Base-by-base conservation (phyloP, 2,113 vertebrate genomes). In the Elephas maximus region DNA sequence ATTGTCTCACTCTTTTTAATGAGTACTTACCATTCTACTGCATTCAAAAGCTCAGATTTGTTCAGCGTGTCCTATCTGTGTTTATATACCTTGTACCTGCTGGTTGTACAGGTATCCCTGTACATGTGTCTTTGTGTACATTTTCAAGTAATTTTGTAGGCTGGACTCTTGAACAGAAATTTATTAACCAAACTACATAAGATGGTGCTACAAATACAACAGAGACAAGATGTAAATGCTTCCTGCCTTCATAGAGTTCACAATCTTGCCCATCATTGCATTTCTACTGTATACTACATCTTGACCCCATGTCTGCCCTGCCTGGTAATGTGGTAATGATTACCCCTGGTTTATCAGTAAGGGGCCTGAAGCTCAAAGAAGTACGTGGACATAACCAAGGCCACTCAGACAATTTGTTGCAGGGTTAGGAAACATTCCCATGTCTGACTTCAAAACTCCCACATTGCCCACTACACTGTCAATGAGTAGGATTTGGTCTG, bases 81-180 rank as follows among this genome's bases (percentile, higher is more conserved):
- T n/a, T 33, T 33, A 44, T 5, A 73, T 2, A 11, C 12, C 4
- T 24, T 78, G 6, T 15, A 80, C 33, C 62, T 82, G 8, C 8
- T 17, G 20, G 18, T 18, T 21, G 8, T n/a, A 6, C 17, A 4
- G 8, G 1, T 41, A 41, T 15, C 6, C 67, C 12, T 69, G 37
- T 1, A 20, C 0, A 0, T 33, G 24, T 8, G 21, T 48, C 57
- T 73, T 51, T 51, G 41, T 12, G 1, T 28, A 74, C 0, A 41
- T 10, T 83, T 67, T 8, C 2, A 74, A 82, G 23, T 79, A 8
- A 82, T 53, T 79, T 86, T 76, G 21, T 63, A 84, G 76, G 86
- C 10, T 86, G 5, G 18, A 45, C 33, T 44, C 51, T 85, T 87
- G 60, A 62, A 73, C 9, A 90, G 30, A 90, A 78, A 48, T 30